A percentile compares a stretch with the other conserved stretches of the same genome.
Evolutionary conservation across 2,113 vertebrate genomes (phyloP).

Genomic region (Pseudorasbora parva): DNA sequence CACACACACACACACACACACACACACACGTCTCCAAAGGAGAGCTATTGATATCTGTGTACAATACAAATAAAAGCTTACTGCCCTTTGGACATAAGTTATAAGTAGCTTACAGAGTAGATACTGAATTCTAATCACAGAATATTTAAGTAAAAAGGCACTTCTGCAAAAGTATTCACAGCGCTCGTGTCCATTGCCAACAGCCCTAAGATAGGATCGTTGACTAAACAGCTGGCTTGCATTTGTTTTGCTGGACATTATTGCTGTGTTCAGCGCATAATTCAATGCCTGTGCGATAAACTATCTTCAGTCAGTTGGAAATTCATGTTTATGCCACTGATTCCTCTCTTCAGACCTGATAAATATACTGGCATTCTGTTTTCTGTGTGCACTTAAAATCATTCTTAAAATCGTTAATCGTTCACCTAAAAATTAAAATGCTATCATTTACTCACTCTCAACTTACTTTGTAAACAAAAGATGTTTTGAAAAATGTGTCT

Average conservation of each 20-base stretch:
- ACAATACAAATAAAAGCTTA: conserved; percentile 6
- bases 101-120: not conserved
- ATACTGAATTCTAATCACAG: not conserved
- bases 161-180: not conserved
- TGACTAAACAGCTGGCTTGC: conserved; percentile 34
- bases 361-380: not conserved
- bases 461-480: too few species aligned
- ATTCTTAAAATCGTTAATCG: too few species aligned
- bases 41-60: not conserved
- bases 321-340: not conserved
- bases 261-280: not conserved
- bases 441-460: not conserved
- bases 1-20: too few species aligned
- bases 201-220: not conserved
- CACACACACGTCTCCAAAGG: not conserved
- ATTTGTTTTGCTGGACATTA: conserved; percentile 22
- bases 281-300: not conserved
- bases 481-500: too few species aligned
- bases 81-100: not conserved
- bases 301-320: conserved; percentile 7
- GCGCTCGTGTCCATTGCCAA: not conserved
- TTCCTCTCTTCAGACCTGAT: not conserved
- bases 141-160: not conserved
- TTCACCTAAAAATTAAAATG: not conserved
- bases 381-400: not conserved